Base-by-base conservation (phyloP, 2,113 vertebrate genomes). In the Notarius quadriscutis region DNA sequence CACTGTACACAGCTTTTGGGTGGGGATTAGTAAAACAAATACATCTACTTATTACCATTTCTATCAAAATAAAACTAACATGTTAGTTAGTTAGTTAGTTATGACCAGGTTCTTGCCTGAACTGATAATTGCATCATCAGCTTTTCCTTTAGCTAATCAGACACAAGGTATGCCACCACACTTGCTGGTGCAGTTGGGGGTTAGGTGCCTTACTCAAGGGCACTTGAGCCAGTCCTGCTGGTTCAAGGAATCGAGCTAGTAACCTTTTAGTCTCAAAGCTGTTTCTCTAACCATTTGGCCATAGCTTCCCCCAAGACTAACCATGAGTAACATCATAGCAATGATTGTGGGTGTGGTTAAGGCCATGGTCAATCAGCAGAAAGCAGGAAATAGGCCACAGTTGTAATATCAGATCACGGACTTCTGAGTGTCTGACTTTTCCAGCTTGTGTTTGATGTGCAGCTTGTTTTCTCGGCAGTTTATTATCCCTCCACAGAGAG, bases 361-460 rank as follows among this genome's bases (percentile, higher is more conserved):
- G 53, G 78, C 20, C 0, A 2, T 51, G 74, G 48, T 25, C 9
- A 14, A n/a, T 77, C 48, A 77, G 9, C n/a, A 58, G 78, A 53
- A 57, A 27, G n/a, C 51, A 55, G 50, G 51, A 79, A 15, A 55
- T 30, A 30, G 8, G 9, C 53, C 78, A 34, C 7, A 5, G 11
- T 4, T 53, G 5, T n/a, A 27, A 1, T n/a, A 30, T 57, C 53
- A 30, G 77, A 10, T 17, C 20, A 14, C 5, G 5, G 1, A 25
- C 4, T 51, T 25, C 22, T 8, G 25, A 7, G 2, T 27, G 57
- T 81, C 4, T 17, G 27, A 22, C 53, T 34, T 81, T 60, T 81
- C 79, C 79, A 60, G n/a, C n/a, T 30, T 1, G 14, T 63, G 60
- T 65, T 83, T 51, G 81, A 83, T 50, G 62, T 81, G 79, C 79